These are phyloP conservation scores for Phlogophora meticulosa DNA, from an alignment of 2,888 invertebrate species.

Conservation along the genomic window DNA sequence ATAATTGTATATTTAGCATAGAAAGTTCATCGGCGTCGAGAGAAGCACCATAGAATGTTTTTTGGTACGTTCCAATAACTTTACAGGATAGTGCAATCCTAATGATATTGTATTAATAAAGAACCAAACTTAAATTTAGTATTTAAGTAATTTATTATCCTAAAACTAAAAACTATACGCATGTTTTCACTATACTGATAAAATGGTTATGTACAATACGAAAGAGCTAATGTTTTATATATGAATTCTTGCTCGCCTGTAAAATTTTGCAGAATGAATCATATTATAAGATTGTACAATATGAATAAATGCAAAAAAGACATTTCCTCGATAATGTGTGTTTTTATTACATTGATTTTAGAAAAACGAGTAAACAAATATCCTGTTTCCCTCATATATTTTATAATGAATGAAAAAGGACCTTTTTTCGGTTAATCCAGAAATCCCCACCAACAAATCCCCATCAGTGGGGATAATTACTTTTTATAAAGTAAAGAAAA, in stretches of 20 bases:
- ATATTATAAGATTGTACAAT: conserved; percentile 91
- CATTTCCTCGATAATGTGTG: conserved; percentile 87
- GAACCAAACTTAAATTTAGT: conserved; percentile 91
- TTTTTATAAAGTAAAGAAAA: too few relatives aligned
- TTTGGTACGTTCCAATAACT: conserved; percentile 88
- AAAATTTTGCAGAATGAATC: conserved; percentile 91
- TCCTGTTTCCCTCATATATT: too few relatives aligned
- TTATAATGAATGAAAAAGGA: too few relatives aligned
- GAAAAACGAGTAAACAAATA: background rate
- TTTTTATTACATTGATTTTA: conserved; percentile 57
- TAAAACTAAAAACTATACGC: conserved; percentile 91
- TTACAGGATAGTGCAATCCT: conserved; percentile 90
- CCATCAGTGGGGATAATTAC: too few relatives aligned
- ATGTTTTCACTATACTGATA: conserved; percentile 92
- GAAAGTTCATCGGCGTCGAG: conserved; percentile 90
- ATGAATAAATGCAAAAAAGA: conserved; percentile 91
- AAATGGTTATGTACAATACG: conserved; percentile 91
- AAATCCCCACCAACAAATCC: too few relatives aligned
- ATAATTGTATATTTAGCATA: conserved; percentile 86
- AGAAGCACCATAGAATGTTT: conserved; percentile 87
- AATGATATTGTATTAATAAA: conserved; percentile 91
- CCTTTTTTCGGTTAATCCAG: too few relatives aligned
- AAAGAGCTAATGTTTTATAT: conserved; percentile 91
- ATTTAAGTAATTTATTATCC: conserved; percentile 92
- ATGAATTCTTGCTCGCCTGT: conserved; percentile 92